phyloP scores from a whole-genome alignment of 2,113 vertebrate species.

The Ursus arctos region DNA sequence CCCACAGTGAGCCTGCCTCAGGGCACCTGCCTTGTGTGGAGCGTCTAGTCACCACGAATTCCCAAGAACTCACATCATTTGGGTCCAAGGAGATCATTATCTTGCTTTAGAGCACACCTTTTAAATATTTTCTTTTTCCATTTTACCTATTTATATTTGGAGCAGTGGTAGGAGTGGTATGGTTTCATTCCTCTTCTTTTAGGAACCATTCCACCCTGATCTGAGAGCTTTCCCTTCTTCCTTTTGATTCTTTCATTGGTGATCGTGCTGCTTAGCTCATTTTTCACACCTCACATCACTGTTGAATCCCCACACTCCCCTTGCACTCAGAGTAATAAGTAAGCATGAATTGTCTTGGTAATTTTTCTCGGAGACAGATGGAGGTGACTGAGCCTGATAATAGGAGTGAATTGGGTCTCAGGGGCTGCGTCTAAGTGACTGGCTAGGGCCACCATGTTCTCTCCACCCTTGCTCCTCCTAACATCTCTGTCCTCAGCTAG shows the following conservation, averaged over 20 bases:
- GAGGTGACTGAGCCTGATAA: conserved; percentile 77
- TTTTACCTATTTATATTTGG: neutral
- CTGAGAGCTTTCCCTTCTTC: neutral
- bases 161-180: neutral
- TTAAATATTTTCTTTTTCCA: neutral
- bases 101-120: neutral
- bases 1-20: neutral
- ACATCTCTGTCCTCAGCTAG: neutral
- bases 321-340: conserved; percentile 55
- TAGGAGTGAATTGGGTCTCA: conserved; percentile 74
- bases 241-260: conserved; percentile 7
- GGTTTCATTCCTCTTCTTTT: neutral
- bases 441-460: neutral
- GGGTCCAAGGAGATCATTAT: neutral
- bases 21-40: neutral
- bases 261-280: conserved; percentile 45
- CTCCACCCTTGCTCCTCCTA: neutral
- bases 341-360: conserved; percentile 38
- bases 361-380: conserved; percentile 73
- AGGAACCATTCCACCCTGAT: neutral
- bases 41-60: neutral
- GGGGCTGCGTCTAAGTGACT: conserved; percentile 72
- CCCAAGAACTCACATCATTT: neutral
- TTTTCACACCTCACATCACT: conserved; percentile 67
- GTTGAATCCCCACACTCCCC: neutral